Percentiles rank a stretch among this genome's conserved stretches.
Evolutionary conservation across 2,888 invertebrate species (phyloP).

Genomic region (Sinelater perroti): DNA sequence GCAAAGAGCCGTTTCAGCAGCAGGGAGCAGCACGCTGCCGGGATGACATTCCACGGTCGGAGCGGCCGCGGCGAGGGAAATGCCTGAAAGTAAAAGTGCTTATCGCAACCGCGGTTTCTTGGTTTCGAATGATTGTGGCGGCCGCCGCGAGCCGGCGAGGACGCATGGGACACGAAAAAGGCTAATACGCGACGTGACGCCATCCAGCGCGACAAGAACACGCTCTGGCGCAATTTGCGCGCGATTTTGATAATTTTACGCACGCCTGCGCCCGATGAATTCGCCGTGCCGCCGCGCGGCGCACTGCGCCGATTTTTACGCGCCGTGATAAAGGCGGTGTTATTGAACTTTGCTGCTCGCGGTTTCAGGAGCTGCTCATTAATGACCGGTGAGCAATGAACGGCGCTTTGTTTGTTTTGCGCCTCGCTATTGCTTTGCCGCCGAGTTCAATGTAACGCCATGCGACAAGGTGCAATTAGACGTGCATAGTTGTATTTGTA

Average conservation of each 20-base stretch:
- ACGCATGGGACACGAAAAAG: neutral
- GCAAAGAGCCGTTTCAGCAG: no score
- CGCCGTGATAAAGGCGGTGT: constrained; percentile 1
- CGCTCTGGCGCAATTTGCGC: no score
- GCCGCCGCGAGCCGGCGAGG: neutral
- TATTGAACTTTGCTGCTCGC: constrained; percentile 9
- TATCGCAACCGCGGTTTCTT: neutral
- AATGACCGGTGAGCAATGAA: neutral
- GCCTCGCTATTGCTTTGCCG: neutral
- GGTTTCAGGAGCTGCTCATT: constrained; percentile 8
- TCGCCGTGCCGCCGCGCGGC: constrained; percentile 1
- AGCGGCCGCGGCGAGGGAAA: neutral
- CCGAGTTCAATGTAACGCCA: no score
- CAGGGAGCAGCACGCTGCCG: neutral
- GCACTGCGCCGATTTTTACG: constrained; percentile 9
- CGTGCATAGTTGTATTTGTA: no score
- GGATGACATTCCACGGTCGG: neutral
- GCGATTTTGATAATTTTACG: constrained; percentile 1
- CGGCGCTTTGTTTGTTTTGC: neutral
- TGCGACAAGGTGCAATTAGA: no score
- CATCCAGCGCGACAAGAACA: no score
- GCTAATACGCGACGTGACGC: neutral
- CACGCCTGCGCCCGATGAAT: constrained; percentile 3
- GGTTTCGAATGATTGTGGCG: neutral
- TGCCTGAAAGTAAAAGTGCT: constrained; percentile 1